Evolutionary conservation across 1,140 invertebrate species (phyloP), one percentile per base, ranked within the genome.

Genomic region (Agrilus planipennis): DNA sequence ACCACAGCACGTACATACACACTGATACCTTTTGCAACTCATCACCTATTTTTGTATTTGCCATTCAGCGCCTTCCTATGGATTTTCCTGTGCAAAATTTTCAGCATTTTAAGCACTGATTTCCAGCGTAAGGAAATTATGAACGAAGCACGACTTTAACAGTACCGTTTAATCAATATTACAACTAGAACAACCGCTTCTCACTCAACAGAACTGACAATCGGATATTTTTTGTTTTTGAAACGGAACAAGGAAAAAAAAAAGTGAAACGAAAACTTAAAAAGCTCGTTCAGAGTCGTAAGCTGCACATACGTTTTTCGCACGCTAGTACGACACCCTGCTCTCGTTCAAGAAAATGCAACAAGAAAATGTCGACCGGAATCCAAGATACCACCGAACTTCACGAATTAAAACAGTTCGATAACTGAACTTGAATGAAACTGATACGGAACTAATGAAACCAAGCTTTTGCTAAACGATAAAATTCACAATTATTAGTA

Each of bases 21-120:
- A 38, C 15, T 27, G 47, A 52, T 46, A 57, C 54, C 52, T 53
- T 43, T 34, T 47, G 47, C 40, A 46, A 54, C 44, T 45, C 54
- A 57, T 57, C 54, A 57, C 47, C 54, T 57, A 51, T 52, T 48
- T 42, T 49, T 39, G 22, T 50, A 50, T 45, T 50, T 53, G 36
- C 47, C 45, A 17, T 43, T 46, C 27, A 53, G 39, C 25, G 49
- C 39, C 40, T 53, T 57, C 39, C 51, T 46, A 34, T 52, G 46
- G 34, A 45, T 39, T 27, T 36, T 48, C 28, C 40, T 50, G 25
- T 48, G 39, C 28, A 49, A 46, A 42, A 57, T 49, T 44, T 39
- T 41, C 45, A 48, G 51, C 54, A 57, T 57, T 54, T 57, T 42
- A 21, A 30, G 41, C 43, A 20, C 17, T 30, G 38, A 41, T 45